Conservation (phyloP, 2,888 invertebrate species). For the Chrysomela aeneicollis region DNA sequence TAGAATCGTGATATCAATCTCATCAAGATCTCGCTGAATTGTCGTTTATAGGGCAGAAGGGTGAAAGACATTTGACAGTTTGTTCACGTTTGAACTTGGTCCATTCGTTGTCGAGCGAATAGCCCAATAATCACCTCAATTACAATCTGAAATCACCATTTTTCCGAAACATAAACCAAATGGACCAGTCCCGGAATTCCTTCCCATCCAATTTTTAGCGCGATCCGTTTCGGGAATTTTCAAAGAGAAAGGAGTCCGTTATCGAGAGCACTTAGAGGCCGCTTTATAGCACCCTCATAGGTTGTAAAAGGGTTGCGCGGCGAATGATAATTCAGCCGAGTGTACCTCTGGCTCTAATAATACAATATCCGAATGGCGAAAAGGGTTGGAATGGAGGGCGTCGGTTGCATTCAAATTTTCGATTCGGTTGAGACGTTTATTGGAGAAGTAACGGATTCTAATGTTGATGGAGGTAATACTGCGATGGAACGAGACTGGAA, state of each 20-base stretch:
- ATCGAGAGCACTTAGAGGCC: conserved; percentile 61
- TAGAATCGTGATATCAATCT: no score
- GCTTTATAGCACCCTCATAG: conserved; percentile 63
- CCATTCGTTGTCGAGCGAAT: background rate
- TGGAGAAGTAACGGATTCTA: conserved; percentile 41
- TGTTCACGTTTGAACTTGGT: no score
- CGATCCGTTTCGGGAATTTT: conserved; percentile 56
- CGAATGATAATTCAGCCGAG: conserved; percentile 60
- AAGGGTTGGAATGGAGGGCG: conserved; percentile 28
- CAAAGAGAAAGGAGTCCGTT: conserved; percentile 56
- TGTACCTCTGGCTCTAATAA: conserved; percentile 51
- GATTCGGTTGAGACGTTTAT: conserved; percentile 44
- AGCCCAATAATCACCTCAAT: conserved; percentile 10
- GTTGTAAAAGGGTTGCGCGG: conserved; percentile 62
- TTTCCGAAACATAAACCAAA: conserved; percentile 21
- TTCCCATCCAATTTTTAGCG: conserved; percentile 47
- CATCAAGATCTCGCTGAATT: no score
- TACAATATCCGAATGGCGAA: conserved; percentile 47
- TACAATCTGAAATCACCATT: conserved; percentile 16
- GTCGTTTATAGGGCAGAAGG: background rate
- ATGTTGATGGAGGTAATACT: conserved; percentile 39
- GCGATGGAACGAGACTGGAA: conserved; percentile 32
- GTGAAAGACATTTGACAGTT: no score
- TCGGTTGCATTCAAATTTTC: conserved; percentile 37
- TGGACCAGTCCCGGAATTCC: conserved; percentile 9